Evolutionary conservation across 2,113 vertebrate species (phyloP), one percentile per base, ranked within the genome.

Genomic region (Trogon melanurus): DNA sequence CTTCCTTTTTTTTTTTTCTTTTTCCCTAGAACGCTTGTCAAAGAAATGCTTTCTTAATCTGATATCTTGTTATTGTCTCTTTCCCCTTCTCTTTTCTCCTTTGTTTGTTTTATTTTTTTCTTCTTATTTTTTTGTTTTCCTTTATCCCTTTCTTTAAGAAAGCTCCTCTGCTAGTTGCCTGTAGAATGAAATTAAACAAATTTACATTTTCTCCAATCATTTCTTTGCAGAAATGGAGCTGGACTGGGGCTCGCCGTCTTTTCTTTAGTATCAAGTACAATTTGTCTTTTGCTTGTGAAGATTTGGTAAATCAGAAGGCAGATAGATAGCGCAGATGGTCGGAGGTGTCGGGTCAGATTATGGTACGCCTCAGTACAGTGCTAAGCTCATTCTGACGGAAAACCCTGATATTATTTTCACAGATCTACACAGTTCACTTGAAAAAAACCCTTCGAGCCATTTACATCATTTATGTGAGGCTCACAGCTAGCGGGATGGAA

Each of bases 251-350:
- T 79, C 64, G 87, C 92, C 61, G 89, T 95, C 97, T 98, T 98
- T 98, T 97, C 97, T 98, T 98, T 98, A 98, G 99, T 98, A 99
- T 99, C 99, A 99, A 97, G 97, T 97, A 99, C 99, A 99, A 97
- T 98, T 97, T 98, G 98, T 98, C 98, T 98, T 98, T 97, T 98
- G 98, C 98, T 97, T 98, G 97, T 98, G 97, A 98, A 98, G 98
- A 98, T 98, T 98, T 98, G 97, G 99, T 99, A 98, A 99, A 98
- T 99, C 99, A 99, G 99, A 99, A 98, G 99, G 98, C 98, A 98
- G 99, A 99, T 99, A 99, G 98, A 99, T 99, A 98, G 98, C 99
- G 98, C 99, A 99, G 99, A 99, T 99, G 99, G 98, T 99, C 99
- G 98, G 98, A 99, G 98, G 98, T 99, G 99, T 99, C 99, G 98